phyloP scores from a whole-genome alignment of 2,888 invertebrate species.

The Liposcelis brunnea region DNA sequence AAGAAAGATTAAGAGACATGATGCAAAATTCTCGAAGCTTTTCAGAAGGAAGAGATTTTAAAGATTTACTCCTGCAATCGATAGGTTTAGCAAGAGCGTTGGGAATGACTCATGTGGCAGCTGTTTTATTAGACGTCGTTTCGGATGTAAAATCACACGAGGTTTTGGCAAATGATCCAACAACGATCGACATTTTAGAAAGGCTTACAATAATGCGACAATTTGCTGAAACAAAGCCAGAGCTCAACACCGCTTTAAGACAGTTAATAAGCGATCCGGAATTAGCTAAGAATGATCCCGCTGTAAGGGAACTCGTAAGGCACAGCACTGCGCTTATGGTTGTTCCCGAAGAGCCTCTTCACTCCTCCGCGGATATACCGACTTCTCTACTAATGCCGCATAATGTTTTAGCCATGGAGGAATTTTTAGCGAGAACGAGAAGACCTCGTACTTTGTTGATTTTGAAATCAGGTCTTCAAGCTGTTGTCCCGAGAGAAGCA shows the following conservation, averaged over 20 bases:
- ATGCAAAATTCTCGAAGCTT: constrained; percentile 27
- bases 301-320: constrained; percentile 48
- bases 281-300: constrained; percentile 48
- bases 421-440: constrained; percentile 32
- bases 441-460: constrained; percentile 34
- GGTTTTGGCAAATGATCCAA: constrained; percentile 37
- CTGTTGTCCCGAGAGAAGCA: constrained; percentile 59
- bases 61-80: constrained; percentile 41
- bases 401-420: constrained; percentile 60
- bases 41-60: constrained; percentile 27
- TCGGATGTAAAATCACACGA: constrained; percentile 37
- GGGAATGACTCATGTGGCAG: constrained; percentile 44
- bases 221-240: constrained; percentile 47
- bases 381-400: constrained; percentile 44
- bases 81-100: constrained; percentile 50
- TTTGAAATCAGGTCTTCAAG: constrained; percentile 53
- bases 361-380: constrained; percentile 54
- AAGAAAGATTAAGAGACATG: constrained; percentile 36
- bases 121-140: constrained; percentile 33
- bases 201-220: constrained; percentile 52
- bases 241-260: constrained; percentile 39
- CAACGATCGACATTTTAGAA: constrained; percentile 47
- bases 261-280: constrained; percentile 48
- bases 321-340: constrained; percentile 56
- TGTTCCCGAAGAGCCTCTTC: constrained; percentile 41